Evolutionary conservation across 2,113 vertebrate genomes (phyloP), one percentile per base, ranked within the genome.

Genomic region (Paramormyrops kingsleyae): DNA sequence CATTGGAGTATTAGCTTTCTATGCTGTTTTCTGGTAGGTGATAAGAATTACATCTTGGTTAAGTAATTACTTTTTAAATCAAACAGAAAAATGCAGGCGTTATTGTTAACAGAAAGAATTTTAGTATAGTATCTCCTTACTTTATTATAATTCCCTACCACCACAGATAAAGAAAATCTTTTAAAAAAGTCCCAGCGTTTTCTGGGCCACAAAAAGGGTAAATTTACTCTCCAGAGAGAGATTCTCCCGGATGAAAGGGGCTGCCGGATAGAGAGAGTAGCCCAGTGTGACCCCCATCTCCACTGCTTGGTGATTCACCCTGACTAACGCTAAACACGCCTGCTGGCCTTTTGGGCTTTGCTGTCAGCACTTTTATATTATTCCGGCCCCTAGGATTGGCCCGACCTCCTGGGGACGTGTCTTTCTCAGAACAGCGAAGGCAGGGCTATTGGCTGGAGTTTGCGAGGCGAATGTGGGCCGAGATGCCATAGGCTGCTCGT

Each of bases 241-340:
- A 56, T 56, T 56, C 5, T 56, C 53, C 5, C 0, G 1, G 53
- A 53, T 35, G 56, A 49, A 27, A 87, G 17, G 47, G 10, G 6
- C 21, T 4, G 1, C 31, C 27, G 31, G 3, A 2, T 10, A 42
- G 7, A n/a, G 44, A 35, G 42, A 35, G 3, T 31, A 0, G 7
- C 4, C 31, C 24, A 6, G 77, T 52, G 4, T 53, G 19, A 6
- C 27, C 5, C 47, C 9, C 19, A 3, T 24, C 49, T 24, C 4
- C n/a, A 2, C 15, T 46, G 47, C 17, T 50, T 35, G 31, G 35
- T 89, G 77, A 89, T 24, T 85, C 89, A 89, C 4, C 52, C 12
- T 85, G 77, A 53, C 88, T 31, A 89, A 83, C 21, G 27, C 50
- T 59, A 59, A 84, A 59, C 88, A 59, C 47, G 50, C 47, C 46